A percentile compares a stretch with the other conserved stretches of the same genome.
Evolutionary conservation across 2,113 vertebrate genomes (phyloP).

Genomic region (Lagenorhynchus albirostris): DNA sequence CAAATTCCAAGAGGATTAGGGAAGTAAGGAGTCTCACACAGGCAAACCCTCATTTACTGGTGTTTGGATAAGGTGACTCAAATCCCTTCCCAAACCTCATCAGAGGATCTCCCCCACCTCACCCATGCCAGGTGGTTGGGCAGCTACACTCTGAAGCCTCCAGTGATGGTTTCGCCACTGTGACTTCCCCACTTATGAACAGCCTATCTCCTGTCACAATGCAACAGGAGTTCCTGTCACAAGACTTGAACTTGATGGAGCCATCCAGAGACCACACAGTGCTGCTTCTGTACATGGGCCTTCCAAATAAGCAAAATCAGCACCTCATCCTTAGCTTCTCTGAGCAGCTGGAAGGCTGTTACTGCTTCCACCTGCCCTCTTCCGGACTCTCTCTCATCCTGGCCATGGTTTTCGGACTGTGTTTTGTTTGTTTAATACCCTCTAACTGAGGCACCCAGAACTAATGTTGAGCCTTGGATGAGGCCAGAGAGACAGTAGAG

Average conservation of each 20-base stretch:
- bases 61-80: neutral
- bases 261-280: fast-evolving
- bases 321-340: fast-evolving
- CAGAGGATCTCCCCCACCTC: fast-evolving
- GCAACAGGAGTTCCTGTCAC: fast-evolving
- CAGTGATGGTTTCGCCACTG: fast-evolving
- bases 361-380: fast-evolving
- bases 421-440: neutral
- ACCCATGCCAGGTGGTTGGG: fast-evolving
- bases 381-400: neutral
- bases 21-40: fast-evolving
- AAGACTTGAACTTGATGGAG: neutral
- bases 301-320: fast-evolving
- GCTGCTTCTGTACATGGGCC: fast-evolving
- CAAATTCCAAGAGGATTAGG: neutral
- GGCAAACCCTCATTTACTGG: fast-evolving
- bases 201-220: fast-evolving
- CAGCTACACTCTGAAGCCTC: fast-evolving
- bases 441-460: neutral
- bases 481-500: neutral
- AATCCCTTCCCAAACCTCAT: neutral
- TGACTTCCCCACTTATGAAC: fast-evolving
- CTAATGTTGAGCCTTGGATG: fast-evolving
- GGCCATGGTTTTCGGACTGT: fast-evolving
- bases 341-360: fast-evolving